A percentile compares a stretch with the other conserved stretches of the same genome.
These are phyloP conservation scores for Mellilla xanthometata DNA, from an alignment of 2,888 invertebrate genomes.

Conservation along the genomic window DNA sequence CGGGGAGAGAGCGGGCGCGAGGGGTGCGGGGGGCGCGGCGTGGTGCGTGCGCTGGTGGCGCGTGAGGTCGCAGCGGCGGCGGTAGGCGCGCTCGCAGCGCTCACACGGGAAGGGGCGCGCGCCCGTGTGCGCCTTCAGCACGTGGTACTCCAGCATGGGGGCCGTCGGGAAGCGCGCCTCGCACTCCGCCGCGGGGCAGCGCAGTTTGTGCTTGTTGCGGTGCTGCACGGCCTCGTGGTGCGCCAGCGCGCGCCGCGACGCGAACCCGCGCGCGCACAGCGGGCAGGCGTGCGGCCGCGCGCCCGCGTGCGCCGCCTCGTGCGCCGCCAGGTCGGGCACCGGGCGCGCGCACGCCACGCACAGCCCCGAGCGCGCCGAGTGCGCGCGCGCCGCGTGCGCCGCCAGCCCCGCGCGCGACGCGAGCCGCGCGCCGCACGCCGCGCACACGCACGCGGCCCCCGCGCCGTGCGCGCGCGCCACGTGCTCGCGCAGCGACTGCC, in stretches of 20 bases:
- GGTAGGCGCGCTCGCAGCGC: constrained; percentile 69
- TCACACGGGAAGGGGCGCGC: constrained; percentile 69
- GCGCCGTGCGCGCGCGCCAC: constrained; percentile 35
- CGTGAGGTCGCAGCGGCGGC: constrained; percentile 66
- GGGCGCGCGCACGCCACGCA: constrained; percentile 79
- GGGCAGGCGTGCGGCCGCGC: constrained; percentile 71
- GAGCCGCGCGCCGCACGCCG: constrained; percentile 72
- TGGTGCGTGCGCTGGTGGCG: constrained; percentile 46
- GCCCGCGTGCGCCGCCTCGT: constrained; percentile 83
- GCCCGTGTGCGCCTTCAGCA: constrained; percentile 70
- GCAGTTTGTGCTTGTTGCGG: constrained; percentile 64
- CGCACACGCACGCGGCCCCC: constrained; percentile 51
- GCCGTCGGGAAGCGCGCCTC: constrained; percentile 63
- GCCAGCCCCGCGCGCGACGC: constrained; percentile 80
- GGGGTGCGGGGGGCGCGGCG: too few species aligned
- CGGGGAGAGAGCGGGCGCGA: too few species aligned
- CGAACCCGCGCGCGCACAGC: constrained; percentile 60
- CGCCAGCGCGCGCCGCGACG: constrained; percentile 58
- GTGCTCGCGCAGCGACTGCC: constrained; percentile 75
- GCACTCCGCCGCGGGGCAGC: constrained; percentile 69
- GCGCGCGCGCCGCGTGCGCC: constrained; percentile 77
- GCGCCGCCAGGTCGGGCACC: constrained; percentile 73
- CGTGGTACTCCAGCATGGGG: constrained; percentile 70
- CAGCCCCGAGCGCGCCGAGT: constrained; percentile 80
- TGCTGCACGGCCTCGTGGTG: constrained; percentile 71